Evolutionary conservation across 2,888 invertebrate genomes (phyloP).

Genomic region (Pocota personata): DNA sequence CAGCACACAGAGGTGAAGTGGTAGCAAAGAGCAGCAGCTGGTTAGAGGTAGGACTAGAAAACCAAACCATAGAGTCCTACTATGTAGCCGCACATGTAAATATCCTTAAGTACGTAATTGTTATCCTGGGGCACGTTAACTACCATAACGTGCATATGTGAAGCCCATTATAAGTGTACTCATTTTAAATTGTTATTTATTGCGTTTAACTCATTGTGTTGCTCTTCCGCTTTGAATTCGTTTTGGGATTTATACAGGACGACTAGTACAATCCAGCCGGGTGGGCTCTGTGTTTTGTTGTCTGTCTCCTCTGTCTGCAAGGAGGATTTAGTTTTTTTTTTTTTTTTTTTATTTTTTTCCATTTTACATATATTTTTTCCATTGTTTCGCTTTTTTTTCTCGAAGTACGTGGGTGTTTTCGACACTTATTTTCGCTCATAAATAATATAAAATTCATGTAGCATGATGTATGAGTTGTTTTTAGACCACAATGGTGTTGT

Average conservation of each 20-base stretch:
- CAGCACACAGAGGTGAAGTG: slow-evolving; percentile 43
- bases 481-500: slow-evolving; percentile 22
- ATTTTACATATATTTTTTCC: too few relatives aligned
- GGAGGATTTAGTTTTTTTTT: slow-evolving; percentile 48
- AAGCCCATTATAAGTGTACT: slow-evolving; percentile 74
- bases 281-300: background rate
- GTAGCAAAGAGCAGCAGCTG: background rate
- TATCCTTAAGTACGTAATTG: slow-evolving; percentile 74
- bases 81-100: slow-evolving; percentile 61
- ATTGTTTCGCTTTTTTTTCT: slow-evolving; percentile 61
- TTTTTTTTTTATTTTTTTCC: slow-evolving; percentile 10
- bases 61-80: slow-evolving; percentile 32
- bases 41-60: slow-evolving; percentile 19
- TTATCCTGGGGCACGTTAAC: slow-evolving; percentile 74
- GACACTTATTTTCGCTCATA: slow-evolving; percentile 73
- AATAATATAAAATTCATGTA: slow-evolving; percentile 65
- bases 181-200: slow-evolving; percentile 74
- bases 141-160: slow-evolving; percentile 74
- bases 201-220: slow-evolving; percentile 73
- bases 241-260: slow-evolving; percentile 62
- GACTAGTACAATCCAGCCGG: background rate
- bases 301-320: slow-evolving; percentile 33
- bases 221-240: slow-evolving; percentile 72
- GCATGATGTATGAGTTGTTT: slow-evolving; percentile 60
- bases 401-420: slow-evolving; percentile 70